Conservation (phyloP, 2,797 vertebrate genomes). For the Poeciliopsis paucimaculata region DNA sequence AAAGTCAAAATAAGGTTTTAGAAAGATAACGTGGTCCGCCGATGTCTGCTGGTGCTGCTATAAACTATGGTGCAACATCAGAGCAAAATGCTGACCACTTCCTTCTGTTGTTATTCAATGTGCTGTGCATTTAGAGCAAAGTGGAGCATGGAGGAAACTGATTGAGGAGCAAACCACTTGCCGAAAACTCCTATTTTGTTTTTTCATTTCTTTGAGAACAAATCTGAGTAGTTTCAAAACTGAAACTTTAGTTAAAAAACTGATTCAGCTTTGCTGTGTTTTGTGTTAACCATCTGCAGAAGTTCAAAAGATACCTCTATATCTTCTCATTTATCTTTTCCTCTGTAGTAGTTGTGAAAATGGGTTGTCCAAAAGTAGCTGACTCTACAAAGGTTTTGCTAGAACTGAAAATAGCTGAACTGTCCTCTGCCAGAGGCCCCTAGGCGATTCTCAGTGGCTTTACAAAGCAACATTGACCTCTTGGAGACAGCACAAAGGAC, state of each 20-base stretch:
- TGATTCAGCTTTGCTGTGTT: conserved; percentile 11
- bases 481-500: background rate
- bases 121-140: conserved; percentile 40
- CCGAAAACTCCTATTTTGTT: conserved; percentile 38
- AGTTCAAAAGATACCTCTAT: background rate
- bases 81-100: conserved; percentile 67
- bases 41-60: conserved; percentile 27
- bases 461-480: background rate
- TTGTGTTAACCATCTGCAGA: background rate
- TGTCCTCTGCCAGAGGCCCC: background rate
- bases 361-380: background rate
- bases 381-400: background rate
- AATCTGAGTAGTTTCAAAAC: conserved; percentile 8
- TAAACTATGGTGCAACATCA: conserved; percentile 48
- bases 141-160: conserved; percentile 29
- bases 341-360: background rate
- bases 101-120: conserved; percentile 50
- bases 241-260: conserved; percentile 8
- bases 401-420: background rate
- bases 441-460: background rate
- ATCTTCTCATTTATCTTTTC: background rate
- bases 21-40: conserved; percentile 57
- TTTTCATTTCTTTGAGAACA: conserved; percentile 18
- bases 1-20: conserved; percentile 38
- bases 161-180: conserved; percentile 10